Conservation (phyloP, 2,113 vertebrate genomes). For the Neodontobutis hainanensis region DNA sequence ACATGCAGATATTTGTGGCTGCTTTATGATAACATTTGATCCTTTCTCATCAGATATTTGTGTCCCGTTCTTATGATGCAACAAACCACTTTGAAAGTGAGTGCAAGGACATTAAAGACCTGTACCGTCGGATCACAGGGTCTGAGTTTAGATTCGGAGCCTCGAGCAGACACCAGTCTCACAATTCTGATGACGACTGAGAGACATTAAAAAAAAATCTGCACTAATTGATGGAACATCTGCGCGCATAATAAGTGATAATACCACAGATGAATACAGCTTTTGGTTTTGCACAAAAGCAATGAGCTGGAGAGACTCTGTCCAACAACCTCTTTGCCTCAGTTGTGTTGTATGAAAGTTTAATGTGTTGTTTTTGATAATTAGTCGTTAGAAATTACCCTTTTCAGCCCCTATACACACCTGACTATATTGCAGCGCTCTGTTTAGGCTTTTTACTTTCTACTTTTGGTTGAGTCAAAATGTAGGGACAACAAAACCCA, state of each 20-base stretch:
- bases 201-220: neutral
- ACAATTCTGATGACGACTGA: slow-evolving; percentile 84
- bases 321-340: neutral
- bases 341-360: slow-evolving; percentile 1
- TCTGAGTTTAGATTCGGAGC: slow-evolving; percentile 86
- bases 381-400: neutral
- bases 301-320: neutral
- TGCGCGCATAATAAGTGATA: slow-evolving; percentile 2
- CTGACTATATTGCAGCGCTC: neutral
- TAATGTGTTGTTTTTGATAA: neutral
- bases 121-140: slow-evolving; percentile 92
- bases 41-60: slow-evolving; percentile 84
- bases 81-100: slow-evolving; percentile 91
- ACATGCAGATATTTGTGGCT: too few relatives aligned
- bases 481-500: neutral
- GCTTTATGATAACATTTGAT: neutral
- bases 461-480: too few relatives aligned
- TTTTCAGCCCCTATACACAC: neutral
- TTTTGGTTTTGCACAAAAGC: slow-evolving; percentile 14
- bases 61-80: slow-evolving; percentile 90
- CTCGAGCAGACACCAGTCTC: slow-evolving; percentile 86
- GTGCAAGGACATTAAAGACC: slow-evolving; percentile 91
- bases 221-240: neutral
- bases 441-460: neutral
- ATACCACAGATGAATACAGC: neutral